Evolutionary conservation across 1,140 invertebrate genomes (phyloP).

Genomic region (Habropoda laboriosa): DNA sequence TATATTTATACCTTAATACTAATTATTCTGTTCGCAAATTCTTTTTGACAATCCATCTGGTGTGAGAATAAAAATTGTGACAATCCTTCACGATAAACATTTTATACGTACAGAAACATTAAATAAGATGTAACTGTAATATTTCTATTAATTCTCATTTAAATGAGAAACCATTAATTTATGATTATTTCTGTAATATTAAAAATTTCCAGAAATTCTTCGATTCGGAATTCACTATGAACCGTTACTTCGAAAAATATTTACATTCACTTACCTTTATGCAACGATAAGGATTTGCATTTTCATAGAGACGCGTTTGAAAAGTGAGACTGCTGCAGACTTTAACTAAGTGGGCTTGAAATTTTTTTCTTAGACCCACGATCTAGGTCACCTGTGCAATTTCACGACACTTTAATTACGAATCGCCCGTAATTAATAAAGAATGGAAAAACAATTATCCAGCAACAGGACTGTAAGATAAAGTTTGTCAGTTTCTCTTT

Average conservation of each 20-base stretch:
- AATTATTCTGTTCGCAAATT: too few species aligned
- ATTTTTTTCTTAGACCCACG: background rate
- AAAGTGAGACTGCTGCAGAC: constrained; percentile 11
- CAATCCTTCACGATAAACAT: too few species aligned
- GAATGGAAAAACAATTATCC: background rate
- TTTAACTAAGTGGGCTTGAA: constrained; percentile 11
- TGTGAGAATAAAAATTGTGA: too few species aligned
- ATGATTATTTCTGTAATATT: too few species aligned
- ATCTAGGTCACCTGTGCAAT: constrained; percentile 9
- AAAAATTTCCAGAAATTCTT: too few species aligned
- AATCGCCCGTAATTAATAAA: background rate
- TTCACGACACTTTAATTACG: background rate
- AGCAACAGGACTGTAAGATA: too few species aligned
- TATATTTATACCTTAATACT: too few species aligned
- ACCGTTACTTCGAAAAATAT: background rate
- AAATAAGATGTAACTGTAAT: too few species aligned
- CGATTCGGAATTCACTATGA: background rate
- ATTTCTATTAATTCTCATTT: too few species aligned
- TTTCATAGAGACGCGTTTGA: constrained; percentile 6
- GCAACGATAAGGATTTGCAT: background rate
- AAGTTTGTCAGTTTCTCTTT: background rate
- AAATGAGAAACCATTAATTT: too few species aligned
- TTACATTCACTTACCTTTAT: background rate
- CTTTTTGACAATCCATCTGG: too few species aligned
- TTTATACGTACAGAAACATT: too few species aligned